Evolutionary conservation across 2,888 invertebrate species (phyloP), one percentile per base, ranked within the genome.

Genomic region (Spodoptera exigua): DNA sequence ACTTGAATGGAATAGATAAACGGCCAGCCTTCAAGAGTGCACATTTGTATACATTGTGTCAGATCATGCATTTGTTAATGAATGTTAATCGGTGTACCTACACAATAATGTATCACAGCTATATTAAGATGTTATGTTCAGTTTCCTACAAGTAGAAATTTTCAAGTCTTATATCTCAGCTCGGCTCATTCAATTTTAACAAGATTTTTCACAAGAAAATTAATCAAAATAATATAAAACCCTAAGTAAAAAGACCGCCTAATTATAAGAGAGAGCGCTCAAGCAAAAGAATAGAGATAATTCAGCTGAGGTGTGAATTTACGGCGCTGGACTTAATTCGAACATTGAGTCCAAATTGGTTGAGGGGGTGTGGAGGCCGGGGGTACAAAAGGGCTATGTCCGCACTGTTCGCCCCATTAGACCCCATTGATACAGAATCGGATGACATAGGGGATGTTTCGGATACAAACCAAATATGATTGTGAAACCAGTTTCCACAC

Each of bases 321-420:
- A 80, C 82, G 81, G 73, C 70, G 78, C 73, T 79, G 74, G 74
- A 66, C 78, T 78, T 83, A 83, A 86, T 85, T 85, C 80, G 77
- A 78, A 78, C 81, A 79, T 85, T 80, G 82, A 82, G 78, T 58
- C 53, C 56, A 72, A 68, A 76, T 72, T 63, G 41, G 47, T 59
- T 18, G 61, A 80, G 77, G 76, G 79, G 78, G 77, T 77, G 76
- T 68, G 70, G 57, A 75, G 57, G 75, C 74, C 79, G 82, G 76
- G 45, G 74, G 71, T 61, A 87, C 82, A 86, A 87, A 27, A 87
- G 83, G 84, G 82, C 74, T 76, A 76, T 82, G 87, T 88, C 86
- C 87, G 79, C 84, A 81, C 88, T 82, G 87, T 88, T 86, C 87
- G 79, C 84, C 81, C 88, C 86, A 91, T 91, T 91, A 90, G 80